Conservation (phyloP, 2,888 invertebrate species). For the Leptogaster cylindrica region DNA sequence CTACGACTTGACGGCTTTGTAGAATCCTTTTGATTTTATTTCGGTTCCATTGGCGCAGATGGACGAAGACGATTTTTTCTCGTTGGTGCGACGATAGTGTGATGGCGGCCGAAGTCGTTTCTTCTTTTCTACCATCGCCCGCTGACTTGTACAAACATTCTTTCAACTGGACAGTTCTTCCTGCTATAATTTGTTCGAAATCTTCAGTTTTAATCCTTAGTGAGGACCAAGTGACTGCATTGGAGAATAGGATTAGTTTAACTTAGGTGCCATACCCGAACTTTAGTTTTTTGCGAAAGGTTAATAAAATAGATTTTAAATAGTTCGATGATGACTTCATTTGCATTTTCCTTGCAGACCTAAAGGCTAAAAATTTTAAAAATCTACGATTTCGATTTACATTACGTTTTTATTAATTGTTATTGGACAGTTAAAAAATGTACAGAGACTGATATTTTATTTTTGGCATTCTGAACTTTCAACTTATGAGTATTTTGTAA, state of each 20-base stretch:
- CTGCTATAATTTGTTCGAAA: neutral
- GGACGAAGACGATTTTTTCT: conserved; percentile 18
- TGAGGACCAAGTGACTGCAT: conserved; percentile 38
- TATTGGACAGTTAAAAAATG: neutral
- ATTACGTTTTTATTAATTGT: neutral
- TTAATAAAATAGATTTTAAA: conserved; percentile 41
- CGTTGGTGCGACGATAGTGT: conserved; percentile 28
- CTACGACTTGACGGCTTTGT: conserved; percentile 83
- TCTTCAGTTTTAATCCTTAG: conserved; percentile 19
- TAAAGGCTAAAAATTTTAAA: neutral
- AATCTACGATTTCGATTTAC: neutral
- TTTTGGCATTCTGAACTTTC: too few relatives aligned
- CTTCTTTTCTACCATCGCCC: conserved; percentile 1
- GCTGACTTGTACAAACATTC: conserved; percentile 31
- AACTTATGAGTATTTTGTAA: too few relatives aligned
- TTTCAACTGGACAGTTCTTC: neutral
- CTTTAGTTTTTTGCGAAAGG: conserved; percentile 38
- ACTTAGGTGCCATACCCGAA: conserved; percentile 50
- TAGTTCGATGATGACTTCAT: too few relatives aligned
- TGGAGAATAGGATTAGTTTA: conserved; percentile 29
- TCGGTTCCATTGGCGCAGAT: neutral
- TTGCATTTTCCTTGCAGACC: too few relatives aligned
- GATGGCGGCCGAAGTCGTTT: conserved; percentile 32
- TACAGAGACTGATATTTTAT: too few relatives aligned
- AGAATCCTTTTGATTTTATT: conserved; percentile 57